These are phyloP conservation scores for Irena cyanogastra DNA, from an alignment of 2,113 vertebrate genomes.

Conservation along the genomic window DNA sequence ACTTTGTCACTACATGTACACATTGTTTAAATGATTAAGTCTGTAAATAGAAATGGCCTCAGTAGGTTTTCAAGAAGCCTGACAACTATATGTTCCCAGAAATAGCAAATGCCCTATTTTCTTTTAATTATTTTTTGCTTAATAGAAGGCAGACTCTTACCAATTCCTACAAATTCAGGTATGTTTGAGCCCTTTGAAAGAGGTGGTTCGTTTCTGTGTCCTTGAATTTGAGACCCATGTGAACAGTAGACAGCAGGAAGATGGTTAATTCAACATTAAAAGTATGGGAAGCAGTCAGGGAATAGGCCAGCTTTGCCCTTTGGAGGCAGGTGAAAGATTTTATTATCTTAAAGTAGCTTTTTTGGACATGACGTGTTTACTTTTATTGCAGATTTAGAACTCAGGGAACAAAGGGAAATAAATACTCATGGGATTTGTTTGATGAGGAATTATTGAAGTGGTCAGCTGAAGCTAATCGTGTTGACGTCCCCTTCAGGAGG, in stretches of 20 bases:
- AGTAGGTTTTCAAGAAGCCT: background rate
- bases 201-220: background rate
- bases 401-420: background rate
- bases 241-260: background rate
- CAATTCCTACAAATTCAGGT: background rate
- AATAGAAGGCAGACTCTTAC: background rate
- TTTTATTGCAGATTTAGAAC: background rate
- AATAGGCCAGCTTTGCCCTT: background rate
- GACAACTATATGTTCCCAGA: background rate
- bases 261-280: background rate
- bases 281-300: background rate
- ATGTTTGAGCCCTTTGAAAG: background rate
- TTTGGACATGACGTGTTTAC: rapidly evolving
- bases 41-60: background rate
- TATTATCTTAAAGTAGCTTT: background rate
- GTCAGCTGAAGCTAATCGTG: background rate
- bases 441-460: background rate
- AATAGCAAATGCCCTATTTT: background rate
- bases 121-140: background rate
- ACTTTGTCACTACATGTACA: background rate
- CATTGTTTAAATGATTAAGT: background rate
- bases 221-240: background rate
- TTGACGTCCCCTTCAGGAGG: background rate
- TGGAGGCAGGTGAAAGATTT: background rate
- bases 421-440: background rate